Evolutionary conservation across 2,888 invertebrate genomes (phyloP), one percentile per base, ranked within the genome.

Genomic region (Parelbella ahira): DNA sequence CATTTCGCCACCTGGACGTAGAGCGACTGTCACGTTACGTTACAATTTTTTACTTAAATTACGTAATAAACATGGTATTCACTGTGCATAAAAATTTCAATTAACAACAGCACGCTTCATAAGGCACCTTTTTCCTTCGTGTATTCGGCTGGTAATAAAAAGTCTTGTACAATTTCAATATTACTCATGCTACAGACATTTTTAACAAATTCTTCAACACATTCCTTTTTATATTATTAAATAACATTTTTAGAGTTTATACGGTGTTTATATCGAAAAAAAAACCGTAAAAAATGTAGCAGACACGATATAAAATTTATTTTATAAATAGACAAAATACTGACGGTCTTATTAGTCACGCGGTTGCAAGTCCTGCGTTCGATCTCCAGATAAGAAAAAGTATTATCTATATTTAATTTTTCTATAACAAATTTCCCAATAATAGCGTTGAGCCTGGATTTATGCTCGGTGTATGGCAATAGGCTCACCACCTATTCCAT

Each of bases 191-290:
- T 6, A 19, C n/a, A 19, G 11, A 11, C 15, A 29, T 19, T 25
- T 25, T 36, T 6, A 36, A 25, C 25, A 36, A 36, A 36, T 36
- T 25, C 19, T n/a, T 25, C 15, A 8, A n/a, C 5, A 25, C n/a
- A 36, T 36, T 36, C 10, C 24, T 11, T 18, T n/a, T n/a, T n/a
- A n/a, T 13, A 19, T 25, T 19, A 36, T 36, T 36, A 7, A 25
- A 25, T 13, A 25, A 11, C 8, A 9, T 25, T 25, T 25, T 25
- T 9, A 12, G 18, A 34, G 6, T 24, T 24, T 23, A 33, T 33
- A 13, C 5, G 24, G 10, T 4, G 6, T 34, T 34, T 34, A 24
- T 34, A n/a, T n/a, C n/a, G n/a, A n/a, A n/a, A n/a, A n/a, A n/a
- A n/a, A n/a, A n/a, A n/a, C n/a, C 13, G 23, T 23, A 6, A 23